Conservation (phyloP, 2,888 invertebrate species). For the Caenorhabditis sp. region DNA sequence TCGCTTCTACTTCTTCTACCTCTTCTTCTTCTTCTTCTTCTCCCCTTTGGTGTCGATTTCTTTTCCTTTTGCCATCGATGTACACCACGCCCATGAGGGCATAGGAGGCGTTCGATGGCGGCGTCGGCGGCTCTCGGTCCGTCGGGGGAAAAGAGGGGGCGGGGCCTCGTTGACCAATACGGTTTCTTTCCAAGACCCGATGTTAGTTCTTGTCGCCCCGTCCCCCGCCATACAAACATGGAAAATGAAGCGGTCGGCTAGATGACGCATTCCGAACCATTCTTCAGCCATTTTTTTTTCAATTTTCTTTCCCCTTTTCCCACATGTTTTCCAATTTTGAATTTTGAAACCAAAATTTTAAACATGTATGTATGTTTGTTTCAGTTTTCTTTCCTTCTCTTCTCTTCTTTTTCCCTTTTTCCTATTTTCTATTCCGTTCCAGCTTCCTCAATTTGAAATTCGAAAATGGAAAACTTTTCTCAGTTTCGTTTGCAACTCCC, state of each 20-base stretch:
- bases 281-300: constrained; percentile 6
- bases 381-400: no score
- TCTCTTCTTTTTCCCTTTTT: not conserved
- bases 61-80: constrained; percentile 26
- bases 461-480: not conserved
- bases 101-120: constrained; percentile 20
- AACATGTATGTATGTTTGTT: no score
- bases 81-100: constrained; percentile 40
- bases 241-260: constrained; percentile 35
- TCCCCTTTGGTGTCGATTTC: not conserved
- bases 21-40: not conserved
- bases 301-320: not conserved
- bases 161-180: constrained; percentile 56
- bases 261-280: constrained; percentile 50
- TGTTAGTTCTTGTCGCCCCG: constrained; percentile 36
- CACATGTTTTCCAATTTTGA: constrained; percentile 4
- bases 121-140: constrained; percentile 21
- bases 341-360: not conserved
- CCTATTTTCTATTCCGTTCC: not conserved
- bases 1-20: constrained; percentile 9
- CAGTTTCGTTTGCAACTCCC: constrained; percentile 8
- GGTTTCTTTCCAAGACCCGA: constrained; percentile 39
- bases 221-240: constrained; percentile 19
- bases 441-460: no score
- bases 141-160: constrained; percentile 15